phyloP scores from a whole-genome alignment of 2,888 invertebrate genomes.

The Cremastobaeus sp. region DNA sequence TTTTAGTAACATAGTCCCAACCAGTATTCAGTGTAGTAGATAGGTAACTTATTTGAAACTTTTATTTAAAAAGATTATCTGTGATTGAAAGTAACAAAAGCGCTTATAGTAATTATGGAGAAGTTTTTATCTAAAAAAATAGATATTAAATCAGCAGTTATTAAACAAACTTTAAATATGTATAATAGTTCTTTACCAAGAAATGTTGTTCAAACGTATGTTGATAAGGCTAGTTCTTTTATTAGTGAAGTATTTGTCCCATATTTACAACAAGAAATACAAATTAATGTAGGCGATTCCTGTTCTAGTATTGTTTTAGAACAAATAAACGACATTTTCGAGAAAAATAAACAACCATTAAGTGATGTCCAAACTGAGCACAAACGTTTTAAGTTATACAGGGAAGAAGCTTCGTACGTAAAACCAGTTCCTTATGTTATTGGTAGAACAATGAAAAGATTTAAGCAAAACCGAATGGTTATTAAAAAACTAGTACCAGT shows the following conservation, averaged over 20 bases:
- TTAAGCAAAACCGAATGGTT: not conserved
- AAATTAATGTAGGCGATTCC: not conserved
- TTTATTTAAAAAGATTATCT: too few relatives aligned
- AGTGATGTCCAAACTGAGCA: slow-evolving; percentile 6
- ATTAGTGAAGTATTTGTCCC: slow-evolving; percentile 13
- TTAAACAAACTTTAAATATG: slow-evolving; percentile 19
- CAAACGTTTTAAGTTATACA: slow-evolving; percentile 15
- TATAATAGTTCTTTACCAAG: slow-evolving; percentile 12
- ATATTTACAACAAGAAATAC: slow-evolving; percentile 13
- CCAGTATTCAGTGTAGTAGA: not conserved
- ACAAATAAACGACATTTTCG: slow-evolving; percentile 2
- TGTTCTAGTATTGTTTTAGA: slow-evolving; percentile 6
- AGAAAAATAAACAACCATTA: slow-evolving; percentile 25
- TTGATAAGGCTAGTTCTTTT: slow-evolving; percentile 6
- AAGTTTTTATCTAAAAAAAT: not conserved
- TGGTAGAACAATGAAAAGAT: not conserved
- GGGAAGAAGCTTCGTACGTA: slow-evolving; percentile 9
- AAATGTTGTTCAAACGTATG: slow-evolving; percentile 11
- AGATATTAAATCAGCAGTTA: slow-evolving; percentile 5
- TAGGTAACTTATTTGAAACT: too few relatives aligned
- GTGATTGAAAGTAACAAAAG: too few relatives aligned
- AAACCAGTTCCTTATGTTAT: not conserved
- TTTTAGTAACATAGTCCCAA: too few relatives aligned
- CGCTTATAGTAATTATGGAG: too few relatives aligned
- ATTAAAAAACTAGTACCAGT: not conserved